Evolutionary conservation across 2,888 invertebrate species (phyloP).

Genomic region (Ormyrus thymus): DNA sequence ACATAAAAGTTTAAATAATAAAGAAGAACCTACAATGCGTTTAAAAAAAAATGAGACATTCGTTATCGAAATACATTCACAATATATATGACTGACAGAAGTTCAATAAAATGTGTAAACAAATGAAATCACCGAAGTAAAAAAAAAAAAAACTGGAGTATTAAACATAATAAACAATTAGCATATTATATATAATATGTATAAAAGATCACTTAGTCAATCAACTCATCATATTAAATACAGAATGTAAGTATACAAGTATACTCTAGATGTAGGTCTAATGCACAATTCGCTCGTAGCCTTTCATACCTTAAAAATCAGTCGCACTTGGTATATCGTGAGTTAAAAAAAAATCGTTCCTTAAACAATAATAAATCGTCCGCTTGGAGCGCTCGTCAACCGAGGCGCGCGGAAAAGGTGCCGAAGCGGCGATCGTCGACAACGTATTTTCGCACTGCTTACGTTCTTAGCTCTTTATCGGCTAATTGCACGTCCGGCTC

Average conservation of each 20-base stretch:
- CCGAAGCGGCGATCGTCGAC: conserved; percentile 65
- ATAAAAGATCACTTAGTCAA: conserved; percentile 52
- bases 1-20: conserved; percentile 45
- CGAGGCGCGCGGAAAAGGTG: conserved; percentile 57
- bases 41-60: conserved; percentile 30
- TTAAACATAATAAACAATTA: conserved; percentile 49
- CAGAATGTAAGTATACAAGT: conserved; percentile 47
- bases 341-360: conserved; percentile 41
- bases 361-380: conserved; percentile 47
- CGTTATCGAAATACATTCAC: conserved; percentile 41
- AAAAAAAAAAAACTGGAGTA: conserved; percentile 39
- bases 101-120: conserved; percentile 44
- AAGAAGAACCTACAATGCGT: conserved; percentile 38
- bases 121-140: conserved; percentile 46
- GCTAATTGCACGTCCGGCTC: background rate
- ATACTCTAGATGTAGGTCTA: conserved; percentile 41
- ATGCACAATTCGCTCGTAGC: conserved; percentile 42
- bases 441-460: background rate
- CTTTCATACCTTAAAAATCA: conserved; percentile 46
- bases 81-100: conserved; percentile 49
- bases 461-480: background rate
- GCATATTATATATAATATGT: conserved; percentile 25
- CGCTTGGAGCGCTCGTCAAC: conserved; percentile 51
- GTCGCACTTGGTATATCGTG: conserved; percentile 52
- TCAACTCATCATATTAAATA: conserved; percentile 50